These are phyloP conservation scores for Eupithecia subumbrata DNA, from an alignment of 2,888 invertebrate species.

Conservation along the genomic window DNA sequence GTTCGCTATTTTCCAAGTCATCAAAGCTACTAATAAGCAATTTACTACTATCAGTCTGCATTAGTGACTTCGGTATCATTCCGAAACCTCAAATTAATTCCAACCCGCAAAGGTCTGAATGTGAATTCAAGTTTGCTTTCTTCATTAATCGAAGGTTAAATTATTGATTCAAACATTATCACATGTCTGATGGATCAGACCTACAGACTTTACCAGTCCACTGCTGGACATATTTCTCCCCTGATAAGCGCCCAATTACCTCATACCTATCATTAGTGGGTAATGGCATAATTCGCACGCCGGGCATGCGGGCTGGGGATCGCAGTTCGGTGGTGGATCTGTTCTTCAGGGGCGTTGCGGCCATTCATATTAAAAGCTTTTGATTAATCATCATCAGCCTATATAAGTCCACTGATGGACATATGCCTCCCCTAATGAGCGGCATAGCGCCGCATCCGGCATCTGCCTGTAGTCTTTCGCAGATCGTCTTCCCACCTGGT, in stretches of 20 bases:
- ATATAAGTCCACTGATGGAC: too few species aligned
- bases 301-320: neutral
- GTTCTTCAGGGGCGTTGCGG: neutral
- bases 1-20: neutral
- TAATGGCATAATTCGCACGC: neutral
- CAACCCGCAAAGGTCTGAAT: neutral
- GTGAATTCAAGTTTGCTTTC: neutral
- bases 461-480: too few species aligned
- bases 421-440: too few species aligned
- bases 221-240: neutral
- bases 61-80: constrained; percentile 7
- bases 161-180: neutral
- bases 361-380: neutral
- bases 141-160: neutral
- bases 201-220: neutral
- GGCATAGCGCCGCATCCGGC: too few species aligned
- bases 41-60: constrained; percentile 4
- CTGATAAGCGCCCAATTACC: neutral
- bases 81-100: constrained; percentile 6
- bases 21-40: neutral
- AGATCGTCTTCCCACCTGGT: too few species aligned
- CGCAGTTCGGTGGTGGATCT: neutral
- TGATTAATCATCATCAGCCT: too few species aligned
- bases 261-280: neutral
- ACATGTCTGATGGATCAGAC: neutral